Evolutionary conservation across 2,797 vertebrate genomes (phyloP).

Genomic region (Cirrhinus mrigala): DNA sequence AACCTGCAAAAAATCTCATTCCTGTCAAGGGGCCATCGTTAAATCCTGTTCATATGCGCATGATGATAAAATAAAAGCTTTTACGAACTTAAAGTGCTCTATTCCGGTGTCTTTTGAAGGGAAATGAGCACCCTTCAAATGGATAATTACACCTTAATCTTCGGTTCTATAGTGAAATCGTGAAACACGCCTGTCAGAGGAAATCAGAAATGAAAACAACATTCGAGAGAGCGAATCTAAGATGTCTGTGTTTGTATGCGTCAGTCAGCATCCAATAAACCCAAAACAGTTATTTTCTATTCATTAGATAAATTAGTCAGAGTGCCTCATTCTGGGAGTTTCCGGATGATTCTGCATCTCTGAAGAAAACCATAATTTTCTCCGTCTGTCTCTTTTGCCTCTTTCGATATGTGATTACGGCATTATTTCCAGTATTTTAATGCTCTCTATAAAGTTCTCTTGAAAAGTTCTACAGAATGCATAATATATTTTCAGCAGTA

Average conservation of each 20-base stretch:
- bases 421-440: slow-evolving; percentile 21
- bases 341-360: slow-evolving; percentile 63
- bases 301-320: slow-evolving; percentile 57
- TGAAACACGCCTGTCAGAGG: slow-evolving; percentile 41
- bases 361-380: slow-evolving; percentile 67
- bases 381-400: slow-evolving; percentile 40
- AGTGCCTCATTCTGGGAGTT: slow-evolving; percentile 54
- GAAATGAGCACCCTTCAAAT: slow-evolving; percentile 26
- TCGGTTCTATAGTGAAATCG: slow-evolving; percentile 45
- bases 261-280: slow-evolving; percentile 50
- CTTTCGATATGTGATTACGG: slow-evolving; percentile 13
- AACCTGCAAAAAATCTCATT: background rate
- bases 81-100: slow-evolving; percentile 19
- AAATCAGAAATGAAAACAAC: slow-evolving; percentile 48
- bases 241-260: slow-evolving; percentile 29
- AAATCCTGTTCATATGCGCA: background rate
- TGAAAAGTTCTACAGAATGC: background rate
- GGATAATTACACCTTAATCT: slow-evolving; percentile 52
- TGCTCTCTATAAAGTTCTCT: slow-evolving; percentile 53
- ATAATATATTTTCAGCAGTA: background rate
- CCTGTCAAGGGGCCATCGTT: background rate
- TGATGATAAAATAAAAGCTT: slow-evolving; percentile 15
- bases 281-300: slow-evolving; percentile 65
- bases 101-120: slow-evolving; percentile 17
- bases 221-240: slow-evolving; percentile 37